phyloP scores from a whole-genome alignment of 1,140 invertebrate species.

The Rhopalosiphum maidis region DNA sequence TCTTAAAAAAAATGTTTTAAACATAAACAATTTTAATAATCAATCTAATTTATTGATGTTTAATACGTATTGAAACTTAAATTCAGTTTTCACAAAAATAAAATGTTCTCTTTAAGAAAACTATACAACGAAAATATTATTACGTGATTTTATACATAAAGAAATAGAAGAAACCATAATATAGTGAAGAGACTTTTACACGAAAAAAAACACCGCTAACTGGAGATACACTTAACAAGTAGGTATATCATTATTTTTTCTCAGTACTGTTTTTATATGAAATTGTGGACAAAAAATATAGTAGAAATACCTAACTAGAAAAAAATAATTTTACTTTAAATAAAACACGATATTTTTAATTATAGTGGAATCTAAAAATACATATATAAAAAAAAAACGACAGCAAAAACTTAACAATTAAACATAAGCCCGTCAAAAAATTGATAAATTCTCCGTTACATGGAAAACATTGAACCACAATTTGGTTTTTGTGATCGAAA shows the following conservation, averaged over 20 bases:
- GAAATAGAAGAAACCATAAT: neutral
- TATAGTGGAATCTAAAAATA: neutral
- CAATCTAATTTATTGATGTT: neutral
- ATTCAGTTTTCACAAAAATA: neutral
- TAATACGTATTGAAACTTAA: neutral
- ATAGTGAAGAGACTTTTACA: neutral
- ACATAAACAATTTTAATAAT: neutral
- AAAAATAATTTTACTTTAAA: neutral
- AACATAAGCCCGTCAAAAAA: too few species aligned
- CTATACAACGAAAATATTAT: neutral
- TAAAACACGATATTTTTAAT: neutral
- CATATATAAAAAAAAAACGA: neutral
- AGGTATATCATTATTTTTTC: slow-evolving; percentile 42
- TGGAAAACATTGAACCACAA: too few species aligned
- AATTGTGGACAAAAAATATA: neutral
- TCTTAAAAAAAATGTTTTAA: too few species aligned
- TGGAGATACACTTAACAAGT: neutral
- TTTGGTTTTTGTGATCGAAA: too few species aligned
- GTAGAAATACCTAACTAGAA: neutral
- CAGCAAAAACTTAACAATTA: neutral
- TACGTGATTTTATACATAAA: neutral
- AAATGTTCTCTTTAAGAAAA: neutral
- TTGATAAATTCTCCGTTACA: too few species aligned
- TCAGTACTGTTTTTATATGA: neutral
- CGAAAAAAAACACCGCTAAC: neutral